Evolutionary conservation across 2,888 invertebrate species (phyloP).

Genomic region (Lasius platythorax): DNA sequence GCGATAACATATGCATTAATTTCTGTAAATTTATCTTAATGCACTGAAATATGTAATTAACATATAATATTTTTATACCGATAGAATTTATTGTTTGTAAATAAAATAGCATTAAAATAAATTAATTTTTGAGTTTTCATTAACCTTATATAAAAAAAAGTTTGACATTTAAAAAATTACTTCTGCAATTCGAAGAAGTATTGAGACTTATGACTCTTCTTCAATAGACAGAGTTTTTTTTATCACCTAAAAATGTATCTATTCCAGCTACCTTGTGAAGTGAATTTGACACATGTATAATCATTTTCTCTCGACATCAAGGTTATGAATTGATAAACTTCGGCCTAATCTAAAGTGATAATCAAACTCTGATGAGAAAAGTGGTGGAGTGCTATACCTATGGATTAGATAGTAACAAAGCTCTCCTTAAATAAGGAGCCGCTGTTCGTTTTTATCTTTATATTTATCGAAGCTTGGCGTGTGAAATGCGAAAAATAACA

Average conservation of each 20-base stretch:
- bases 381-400: not conserved
- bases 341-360: constrained; percentile 30
- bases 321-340: constrained; percentile 48
- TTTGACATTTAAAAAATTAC: not conserved
- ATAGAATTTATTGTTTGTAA: constrained; percentile 56
- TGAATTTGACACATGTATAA: not conserved
- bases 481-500: not conserved
- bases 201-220: not conserved
- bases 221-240: not conserved
- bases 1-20: not conserved
- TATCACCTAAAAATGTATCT: not conserved
- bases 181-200: not conserved
- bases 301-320: constrained; percentile 8
- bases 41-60: constrained; percentile 44
- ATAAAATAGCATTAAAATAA: constrained; percentile 59
- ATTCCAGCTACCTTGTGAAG: not conserved
- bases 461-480: not conserved
- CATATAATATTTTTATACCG: constrained; percentile 70
- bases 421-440: not conserved
- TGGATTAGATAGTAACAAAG: not conserved
- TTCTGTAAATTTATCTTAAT: constrained; percentile 27
- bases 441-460: not conserved
- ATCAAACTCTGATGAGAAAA: constrained; percentile 16
- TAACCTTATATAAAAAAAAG: not conserved
- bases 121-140: constrained; percentile 1